phyloP scores from a whole-genome alignment of 2,888 invertebrate genomes.

The Aphodius granarius region DNA sequence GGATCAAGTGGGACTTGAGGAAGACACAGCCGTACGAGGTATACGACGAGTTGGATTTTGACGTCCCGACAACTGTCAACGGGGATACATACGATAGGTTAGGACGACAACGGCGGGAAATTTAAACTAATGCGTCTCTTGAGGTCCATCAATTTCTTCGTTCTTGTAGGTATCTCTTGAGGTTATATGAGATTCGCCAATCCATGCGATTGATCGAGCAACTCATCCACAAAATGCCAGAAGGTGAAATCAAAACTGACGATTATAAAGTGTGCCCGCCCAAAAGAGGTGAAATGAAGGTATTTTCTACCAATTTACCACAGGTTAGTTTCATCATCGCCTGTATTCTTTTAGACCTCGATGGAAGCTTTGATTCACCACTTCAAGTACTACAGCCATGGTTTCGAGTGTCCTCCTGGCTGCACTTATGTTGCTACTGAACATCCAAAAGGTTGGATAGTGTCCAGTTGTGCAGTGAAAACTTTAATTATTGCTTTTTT shows the following conservation, averaged over 20 bases:
- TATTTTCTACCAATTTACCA: constrained; percentile 23
- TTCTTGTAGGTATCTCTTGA: constrained; percentile 61
- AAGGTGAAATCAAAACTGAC: constrained; percentile 76
- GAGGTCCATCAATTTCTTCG: no score
- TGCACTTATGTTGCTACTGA: constrained; percentile 78
- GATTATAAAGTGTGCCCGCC: constrained; percentile 80
- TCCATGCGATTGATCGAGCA: constrained; percentile 77
- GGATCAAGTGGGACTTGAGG: constrained; percentile 86
- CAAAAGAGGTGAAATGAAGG: constrained; percentile 77
- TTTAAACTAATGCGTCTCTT: constrained; percentile 3
- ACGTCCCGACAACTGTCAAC: constrained; percentile 76
- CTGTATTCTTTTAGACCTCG: constrained; percentile 52
- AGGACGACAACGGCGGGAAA: not conserved
- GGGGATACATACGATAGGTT: constrained; percentile 85
- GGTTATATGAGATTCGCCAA: constrained; percentile 74
- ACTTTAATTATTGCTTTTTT: not conserved
- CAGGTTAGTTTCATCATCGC: not conserved
- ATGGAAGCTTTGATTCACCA: constrained; percentile 92
- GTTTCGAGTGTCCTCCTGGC: constrained; percentile 83
- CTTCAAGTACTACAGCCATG: constrained; percentile 84
- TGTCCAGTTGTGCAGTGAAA: not conserved
- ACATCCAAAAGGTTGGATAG: constrained; percentile 82
- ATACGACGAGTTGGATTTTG: constrained; percentile 81
- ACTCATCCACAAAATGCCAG: constrained; percentile 81
- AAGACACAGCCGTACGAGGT: constrained; percentile 83